Percentiles rank a stretch among this genome's conserved stretches.
phyloP scores from a whole-genome alignment of 2,888 invertebrate species.

The Melipona beecheii region DNA sequence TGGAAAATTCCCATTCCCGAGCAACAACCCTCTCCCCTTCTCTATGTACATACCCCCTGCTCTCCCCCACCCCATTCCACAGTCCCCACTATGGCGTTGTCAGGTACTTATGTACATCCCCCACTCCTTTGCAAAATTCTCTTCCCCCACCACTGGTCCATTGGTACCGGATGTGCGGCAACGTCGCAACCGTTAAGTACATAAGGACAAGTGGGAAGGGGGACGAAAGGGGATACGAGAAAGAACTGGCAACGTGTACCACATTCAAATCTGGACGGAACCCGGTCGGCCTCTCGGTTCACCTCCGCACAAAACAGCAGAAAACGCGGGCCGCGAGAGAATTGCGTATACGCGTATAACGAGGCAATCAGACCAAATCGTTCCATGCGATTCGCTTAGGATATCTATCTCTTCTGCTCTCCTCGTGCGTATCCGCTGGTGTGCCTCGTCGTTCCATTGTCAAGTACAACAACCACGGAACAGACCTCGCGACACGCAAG shows the following conservation, averaged over 20 bases:
- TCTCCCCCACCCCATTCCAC: constrained; percentile 29
- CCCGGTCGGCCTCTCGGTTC: constrained; percentile 73
- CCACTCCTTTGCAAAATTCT: constrained; percentile 72
- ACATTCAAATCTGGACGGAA: constrained; percentile 81
- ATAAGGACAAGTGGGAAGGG: constrained; percentile 73
- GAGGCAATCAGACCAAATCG: neutral
- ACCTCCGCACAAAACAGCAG: constrained; percentile 69
- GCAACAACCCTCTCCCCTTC: constrained; percentile 60
- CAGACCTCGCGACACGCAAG: constrained; percentile 12
- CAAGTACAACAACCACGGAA: constrained; percentile 10
- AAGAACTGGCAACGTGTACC: constrained; percentile 83
- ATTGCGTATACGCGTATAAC: constrained; percentile 34
- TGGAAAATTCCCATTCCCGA: constrained; percentile 81
- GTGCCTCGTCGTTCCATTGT: neutral
- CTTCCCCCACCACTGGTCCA: constrained; percentile 73
- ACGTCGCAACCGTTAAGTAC: constrained; percentile 82
- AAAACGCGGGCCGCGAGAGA: constrained; percentile 63
- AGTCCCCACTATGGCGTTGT: constrained; percentile 60
- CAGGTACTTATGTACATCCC: constrained; percentile 72
- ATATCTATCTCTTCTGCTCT: neutral
- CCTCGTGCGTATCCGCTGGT: constrained; percentile 5
- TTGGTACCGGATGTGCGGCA: constrained; percentile 81
- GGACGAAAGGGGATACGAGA: constrained; percentile 62
- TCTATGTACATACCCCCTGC: constrained; percentile 64
- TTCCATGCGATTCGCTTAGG: neutral